These are phyloP conservation scores for Macrotis lagotis DNA, from an alignment of 2,113 vertebrate species.

Conservation along the genomic window DNA sequence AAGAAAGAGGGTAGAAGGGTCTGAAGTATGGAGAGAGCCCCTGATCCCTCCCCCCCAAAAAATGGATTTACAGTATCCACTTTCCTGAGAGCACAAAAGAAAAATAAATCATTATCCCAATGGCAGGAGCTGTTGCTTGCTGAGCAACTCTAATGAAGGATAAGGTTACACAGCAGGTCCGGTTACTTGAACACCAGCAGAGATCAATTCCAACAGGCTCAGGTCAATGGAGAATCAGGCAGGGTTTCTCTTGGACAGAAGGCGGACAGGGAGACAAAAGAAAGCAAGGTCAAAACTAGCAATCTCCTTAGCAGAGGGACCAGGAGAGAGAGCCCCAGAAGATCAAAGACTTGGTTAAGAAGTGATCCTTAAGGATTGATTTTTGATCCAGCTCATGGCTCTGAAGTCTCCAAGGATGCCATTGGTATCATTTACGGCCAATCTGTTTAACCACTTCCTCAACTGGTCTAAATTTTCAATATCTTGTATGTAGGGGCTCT, in stretches of 20 bases:
- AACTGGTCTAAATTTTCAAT: neutral
- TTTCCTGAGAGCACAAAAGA: conserved; percentile 81
- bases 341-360: conserved; percentile 25
- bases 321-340: conserved; percentile 41
- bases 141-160: conserved; percentile 78
- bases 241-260: conserved; percentile 36
- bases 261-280: conserved; percentile 54
- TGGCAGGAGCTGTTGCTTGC: conserved; percentile 66
- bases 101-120: conserved; percentile 84
- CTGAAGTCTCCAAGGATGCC: neutral
- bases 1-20: neutral
- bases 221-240: conserved; percentile 80
- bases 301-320: neutral
- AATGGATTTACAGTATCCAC: conserved; percentile 73
- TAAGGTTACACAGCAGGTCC: conserved; percentile 81
- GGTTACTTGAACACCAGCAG: conserved; percentile 63
- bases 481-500: neutral
- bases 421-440: neutral
- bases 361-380: conserved; percentile 45
- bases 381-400: conserved; percentile 37
- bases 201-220: conserved; percentile 79
- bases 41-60: conserved; percentile 71
- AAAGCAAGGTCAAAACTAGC: neutral
- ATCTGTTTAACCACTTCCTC: neutral
- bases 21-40: conserved; percentile 52